Conservation (phyloP, 2,888 invertebrate genomes). For the Pycnomerus fuliginosus region DNA sequence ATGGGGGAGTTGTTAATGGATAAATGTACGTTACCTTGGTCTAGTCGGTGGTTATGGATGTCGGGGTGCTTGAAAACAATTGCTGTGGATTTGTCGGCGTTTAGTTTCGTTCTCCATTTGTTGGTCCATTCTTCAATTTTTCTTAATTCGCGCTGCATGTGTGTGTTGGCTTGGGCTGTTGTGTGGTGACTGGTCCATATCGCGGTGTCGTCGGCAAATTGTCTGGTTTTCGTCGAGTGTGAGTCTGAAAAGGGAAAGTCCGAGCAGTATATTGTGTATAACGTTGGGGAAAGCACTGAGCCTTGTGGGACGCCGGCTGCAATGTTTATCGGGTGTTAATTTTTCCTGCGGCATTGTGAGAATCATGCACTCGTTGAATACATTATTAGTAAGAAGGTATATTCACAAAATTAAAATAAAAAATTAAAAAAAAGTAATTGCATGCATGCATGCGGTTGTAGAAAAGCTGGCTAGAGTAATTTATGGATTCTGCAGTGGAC, state of each 20-base stretch:
- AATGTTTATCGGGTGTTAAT: no score
- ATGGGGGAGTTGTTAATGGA: not conserved
- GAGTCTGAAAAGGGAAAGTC: not conserved
- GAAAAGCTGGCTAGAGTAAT: no score
- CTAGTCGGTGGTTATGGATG: not conserved
- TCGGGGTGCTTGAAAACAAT: not conserved
- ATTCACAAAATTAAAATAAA: no score
- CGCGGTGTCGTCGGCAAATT: slow-evolving; percentile 7
- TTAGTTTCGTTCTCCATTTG: slow-evolving; percentile 3
- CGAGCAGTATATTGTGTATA: slow-evolving; percentile 1
- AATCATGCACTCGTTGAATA: no score
- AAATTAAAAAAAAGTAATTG: no score
- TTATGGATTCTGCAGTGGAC: no score
- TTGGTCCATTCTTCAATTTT: not conserved
- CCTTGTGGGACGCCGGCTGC: slow-evolving; percentile 7
- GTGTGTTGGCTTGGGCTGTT: not conserved
- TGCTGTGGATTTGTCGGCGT: slow-evolving; percentile 4
- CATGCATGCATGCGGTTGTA: no score
- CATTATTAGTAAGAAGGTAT: no score
- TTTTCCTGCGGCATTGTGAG: no score
- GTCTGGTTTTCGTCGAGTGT: not conserved
- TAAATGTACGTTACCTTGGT: not conserved
- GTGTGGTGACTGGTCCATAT: not conserved
- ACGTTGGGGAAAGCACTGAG: not conserved
- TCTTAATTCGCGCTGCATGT: not conserved